Percentiles rank a stretch among this genome's conserved stretches.
These are phyloP conservation scores for Pitta sordida DNA, from an alignment of 2,113 vertebrate genomes.

Conservation along the genomic window DNA sequence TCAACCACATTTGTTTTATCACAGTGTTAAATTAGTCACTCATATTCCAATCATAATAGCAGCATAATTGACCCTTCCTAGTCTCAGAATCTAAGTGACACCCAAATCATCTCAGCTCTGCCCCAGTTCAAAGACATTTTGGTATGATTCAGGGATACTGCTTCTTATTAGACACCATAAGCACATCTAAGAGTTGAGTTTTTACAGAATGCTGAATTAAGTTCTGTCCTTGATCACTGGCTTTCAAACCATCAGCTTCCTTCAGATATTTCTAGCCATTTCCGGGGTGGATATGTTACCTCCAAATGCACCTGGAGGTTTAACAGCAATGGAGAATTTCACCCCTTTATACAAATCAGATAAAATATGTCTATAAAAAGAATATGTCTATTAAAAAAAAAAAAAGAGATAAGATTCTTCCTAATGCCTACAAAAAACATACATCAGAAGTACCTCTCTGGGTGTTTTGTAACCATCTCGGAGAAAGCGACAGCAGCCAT, in stretches of 20 bases:
- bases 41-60: neutral
- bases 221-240: neutral
- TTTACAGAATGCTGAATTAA: neutral
- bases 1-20: neutral
- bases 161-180: neutral
- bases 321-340: neutral
- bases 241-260: neutral
- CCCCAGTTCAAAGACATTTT: neutral
- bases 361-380: neutral
- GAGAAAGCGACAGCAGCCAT: slow-evolving; percentile 96
- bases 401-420: neutral
- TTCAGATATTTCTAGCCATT: neutral
- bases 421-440: neutral
- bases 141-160: neutral
- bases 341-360: neutral
- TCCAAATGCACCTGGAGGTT: neutral
- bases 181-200: neutral
- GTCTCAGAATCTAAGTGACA: neutral
- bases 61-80: neutral
- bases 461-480: slow-evolving; percentile 95
- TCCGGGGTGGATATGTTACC: neutral
- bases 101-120: neutral
- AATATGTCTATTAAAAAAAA: neutral
- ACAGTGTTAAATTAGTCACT: neutral
- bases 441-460: slow-evolving; percentile 84